phyloP scores from a whole-genome alignment of 2,888 invertebrate species.

The Cenopis cana region DNA sequence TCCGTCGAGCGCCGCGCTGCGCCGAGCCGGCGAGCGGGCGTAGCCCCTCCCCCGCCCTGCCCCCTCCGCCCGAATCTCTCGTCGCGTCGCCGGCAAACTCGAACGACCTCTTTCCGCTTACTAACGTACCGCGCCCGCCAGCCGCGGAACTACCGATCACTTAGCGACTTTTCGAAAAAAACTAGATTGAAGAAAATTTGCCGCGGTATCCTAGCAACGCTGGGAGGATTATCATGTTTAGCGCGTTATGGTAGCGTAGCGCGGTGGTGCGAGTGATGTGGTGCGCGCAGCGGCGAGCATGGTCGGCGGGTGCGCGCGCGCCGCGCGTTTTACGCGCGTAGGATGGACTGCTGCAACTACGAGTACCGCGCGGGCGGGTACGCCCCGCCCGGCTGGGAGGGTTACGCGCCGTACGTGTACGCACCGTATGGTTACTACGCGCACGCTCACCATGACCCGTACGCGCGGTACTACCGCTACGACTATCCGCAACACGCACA shows the following conservation, averaged over 20 bases:
- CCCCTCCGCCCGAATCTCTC: constrained; percentile 64
- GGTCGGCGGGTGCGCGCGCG: constrained; percentile 64
- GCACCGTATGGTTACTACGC: constrained; percentile 55
- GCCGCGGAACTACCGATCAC: constrained; percentile 78
- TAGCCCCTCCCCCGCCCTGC: constrained; percentile 66
- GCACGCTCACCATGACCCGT: constrained; percentile 70
- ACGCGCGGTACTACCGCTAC: constrained; percentile 79
- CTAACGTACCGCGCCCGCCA: constrained; percentile 79
- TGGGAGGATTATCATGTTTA: constrained; percentile 43
- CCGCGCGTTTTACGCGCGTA: constrained; percentile 58
- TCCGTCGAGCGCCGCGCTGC: constrained; percentile 84
- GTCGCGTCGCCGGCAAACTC: constrained; percentile 79
- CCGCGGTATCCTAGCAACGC: constrained; percentile 32
- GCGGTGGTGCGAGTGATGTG: constrained; percentile 61
- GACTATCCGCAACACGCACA: constrained; percentile 77
- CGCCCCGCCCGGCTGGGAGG: constrained; percentile 63
- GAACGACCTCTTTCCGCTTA: constrained; percentile 83
- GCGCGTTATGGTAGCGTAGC: constrained; percentile 30
- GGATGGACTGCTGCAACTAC: constrained; percentile 84
- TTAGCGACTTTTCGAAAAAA: constrained; percentile 44
- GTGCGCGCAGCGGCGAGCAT: constrained; percentile 64
- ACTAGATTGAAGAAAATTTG: constrained; percentile 5
- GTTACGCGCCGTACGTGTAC: constrained; percentile 70
- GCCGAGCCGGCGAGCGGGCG: constrained; percentile 81
- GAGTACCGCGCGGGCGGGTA: constrained; percentile 74